Evolutionary conservation across 2,113 vertebrate genomes (phyloP).

Genomic region (Melanostigma gelatinosum): DNA sequence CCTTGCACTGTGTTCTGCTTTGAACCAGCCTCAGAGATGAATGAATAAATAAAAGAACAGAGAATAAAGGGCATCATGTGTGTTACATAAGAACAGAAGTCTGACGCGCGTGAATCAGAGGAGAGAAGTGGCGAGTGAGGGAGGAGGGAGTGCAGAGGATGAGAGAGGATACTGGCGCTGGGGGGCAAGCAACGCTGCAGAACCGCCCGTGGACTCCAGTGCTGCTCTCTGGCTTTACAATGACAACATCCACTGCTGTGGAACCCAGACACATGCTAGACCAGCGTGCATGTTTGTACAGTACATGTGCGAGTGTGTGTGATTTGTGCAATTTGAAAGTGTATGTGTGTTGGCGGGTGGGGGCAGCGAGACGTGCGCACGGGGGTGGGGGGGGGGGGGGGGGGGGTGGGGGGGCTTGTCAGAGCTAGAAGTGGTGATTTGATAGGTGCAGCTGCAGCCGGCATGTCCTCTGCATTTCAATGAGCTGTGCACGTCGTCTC

Average conservation of each 20-base stretch:
- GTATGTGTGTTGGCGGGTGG: conserved; percentile 18
- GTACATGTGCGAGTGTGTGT: conserved; percentile 11
- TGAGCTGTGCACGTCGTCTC: conserved; percentile 75
- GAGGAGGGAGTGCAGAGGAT: conserved; percentile 55
- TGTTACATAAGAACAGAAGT: conserved; percentile 59
- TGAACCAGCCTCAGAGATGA: conserved; percentile 23
- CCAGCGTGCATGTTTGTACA: conserved; percentile 8
- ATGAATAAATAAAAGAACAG: background rate
- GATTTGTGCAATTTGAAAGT: conserved; percentile 11
- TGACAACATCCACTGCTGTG: conserved; percentile 36
- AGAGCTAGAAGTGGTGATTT: conserved; percentile 80
- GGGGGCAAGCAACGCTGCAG: conserved; percentile 55
- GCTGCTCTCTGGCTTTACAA: conserved; percentile 32
- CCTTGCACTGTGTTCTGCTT: conserved; percentile 22
- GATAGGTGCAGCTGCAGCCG: conserved; percentile 87
- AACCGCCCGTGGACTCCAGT: conserved; percentile 36
- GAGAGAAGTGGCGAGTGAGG: conserved; percentile 12
- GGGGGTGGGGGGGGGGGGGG: conserved; percentile 61
- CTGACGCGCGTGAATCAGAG: conserved; percentile 41
- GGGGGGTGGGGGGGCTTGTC: conserved; percentile 67
- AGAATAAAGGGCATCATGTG: conserved; percentile 29
- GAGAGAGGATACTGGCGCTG: conserved; percentile 45
- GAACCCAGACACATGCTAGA: conserved; percentile 35
- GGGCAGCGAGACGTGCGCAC: conserved; percentile 16
- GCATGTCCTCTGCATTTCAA: conserved; percentile 85